Conservation (phyloP, 1,140 invertebrate species). For the Dreissena polymorpha region DNA sequence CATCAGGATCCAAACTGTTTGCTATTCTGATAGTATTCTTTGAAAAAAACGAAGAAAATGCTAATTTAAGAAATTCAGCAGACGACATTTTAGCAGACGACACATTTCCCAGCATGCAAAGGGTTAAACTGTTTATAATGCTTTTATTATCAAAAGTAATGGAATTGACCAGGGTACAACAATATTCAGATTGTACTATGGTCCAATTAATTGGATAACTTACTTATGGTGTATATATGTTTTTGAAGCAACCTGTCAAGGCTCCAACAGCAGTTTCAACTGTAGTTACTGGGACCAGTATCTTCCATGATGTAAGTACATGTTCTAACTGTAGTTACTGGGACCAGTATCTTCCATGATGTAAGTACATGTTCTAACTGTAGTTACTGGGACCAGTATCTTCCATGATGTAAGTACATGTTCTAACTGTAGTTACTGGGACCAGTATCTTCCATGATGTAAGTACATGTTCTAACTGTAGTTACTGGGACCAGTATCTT, state of each 20-base stretch:
- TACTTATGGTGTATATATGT: no score
- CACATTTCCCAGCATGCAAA: no score
- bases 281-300: constrained; percentile 88
- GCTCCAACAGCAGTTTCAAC: constrained; percentile 89
- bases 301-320: constrained; percentile 90
- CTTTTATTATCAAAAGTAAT: no score
- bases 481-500: constrained; percentile 90
- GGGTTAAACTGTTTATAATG: no score
- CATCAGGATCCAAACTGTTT: no score
- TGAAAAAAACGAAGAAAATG: no score
- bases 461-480: constrained; percentile 86
- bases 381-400: constrained; percentile 89
- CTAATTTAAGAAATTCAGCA: no score
- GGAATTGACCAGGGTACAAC: no score
- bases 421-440: constrained; percentile 89
- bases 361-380: constrained; percentile 87
- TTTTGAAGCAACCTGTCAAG: constrained; percentile 84
- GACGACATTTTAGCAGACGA: no score
- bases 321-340: constrained; percentile 90
- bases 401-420: constrained; percentile 90
- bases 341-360: constrained; percentile 91
- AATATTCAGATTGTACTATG: no score
- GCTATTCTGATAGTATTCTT: no score
- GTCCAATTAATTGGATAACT: no score
- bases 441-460: constrained; percentile 92